Base-by-base conservation (phyloP, 2,888 invertebrate species). In the Pachymerium ferrugineum region DNA sequence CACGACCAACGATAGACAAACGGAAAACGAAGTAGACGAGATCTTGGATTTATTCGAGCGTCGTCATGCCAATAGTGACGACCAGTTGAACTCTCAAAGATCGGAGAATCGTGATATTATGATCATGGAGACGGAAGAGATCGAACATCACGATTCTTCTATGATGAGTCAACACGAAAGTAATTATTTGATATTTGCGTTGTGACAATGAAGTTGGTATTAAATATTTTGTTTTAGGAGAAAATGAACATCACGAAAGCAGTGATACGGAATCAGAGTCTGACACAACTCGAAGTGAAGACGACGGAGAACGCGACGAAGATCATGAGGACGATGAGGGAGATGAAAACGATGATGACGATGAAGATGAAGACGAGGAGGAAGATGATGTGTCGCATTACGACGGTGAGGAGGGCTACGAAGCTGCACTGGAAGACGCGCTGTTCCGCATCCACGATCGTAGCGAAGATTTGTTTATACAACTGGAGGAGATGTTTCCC, bases 21-120 rank as follows among this genome's bases (percentile, higher is more conserved):
- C 77, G 22, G 86, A 86, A 77, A 84, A 85, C 69, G 87, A 86
- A 5, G 81, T 89, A 31, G 89, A 89, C 76, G 87, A 88, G 77
- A 88, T 89, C 38, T 86, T 90, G 85, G 89, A 88, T 80, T 82
- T 89, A 73, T 81, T 90, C 22, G 88, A 89, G 78, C 85, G 87
- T 76, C 38, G 38, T 16, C 38, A 38, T 16, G 38, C 12, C 14
- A 80, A 78, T 30, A 67, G 67, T 10, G 29, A 25, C 22, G 28
- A 75, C 75, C 54, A n/a, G 38, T 68, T 33, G 16, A 25, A 73
- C 10, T 19, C 42, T 67, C 73, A 73, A 73, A 30, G 73, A 16
- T 62, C 29, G 10, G 73, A 73, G 30, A 73, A 16, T 28, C 62
- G 35, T 72, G 76, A 75, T 74, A 76, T 54, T 74, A 76, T 74